A percentile compares a stretch with the other conserved stretches of the same genome.
phyloP scores from a whole-genome alignment of 2,888 invertebrate species.

The Agrotis puta region DNA sequence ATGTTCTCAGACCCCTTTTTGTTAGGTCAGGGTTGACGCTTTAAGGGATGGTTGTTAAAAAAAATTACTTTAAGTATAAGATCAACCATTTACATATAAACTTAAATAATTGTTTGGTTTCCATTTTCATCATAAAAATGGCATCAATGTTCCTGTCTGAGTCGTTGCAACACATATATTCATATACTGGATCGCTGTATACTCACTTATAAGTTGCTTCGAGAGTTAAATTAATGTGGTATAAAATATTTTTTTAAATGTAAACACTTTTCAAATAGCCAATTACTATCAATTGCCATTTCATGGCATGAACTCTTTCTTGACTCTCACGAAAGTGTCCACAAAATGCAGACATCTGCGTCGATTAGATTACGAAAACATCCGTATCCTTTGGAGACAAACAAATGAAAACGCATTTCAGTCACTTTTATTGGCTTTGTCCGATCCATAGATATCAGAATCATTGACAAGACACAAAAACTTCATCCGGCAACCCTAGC shows the following conservation, averaged over 20 bases:
- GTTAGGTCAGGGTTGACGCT: constrained; percentile 54
- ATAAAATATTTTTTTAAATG: too few relatives aligned
- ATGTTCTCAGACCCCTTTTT: constrained; percentile 75
- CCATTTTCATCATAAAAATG: too few relatives aligned
- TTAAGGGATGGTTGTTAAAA: background rate
- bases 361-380: constrained; percentile 13
- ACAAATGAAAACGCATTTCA: constrained; percentile 58
- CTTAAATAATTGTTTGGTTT: too few relatives aligned
- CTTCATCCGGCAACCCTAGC: constrained; percentile 64
- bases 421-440: constrained; percentile 66
- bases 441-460: constrained; percentile 69
- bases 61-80: background rate
- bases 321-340: background rate
- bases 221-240: too few relatives aligned
- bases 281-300: background rate
- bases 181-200: too few relatives aligned
- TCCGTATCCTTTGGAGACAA: constrained; percentile 39
- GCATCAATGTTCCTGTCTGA: too few relatives aligned
- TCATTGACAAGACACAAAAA: constrained; percentile 66
- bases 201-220: too few relatives aligned
- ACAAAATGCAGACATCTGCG: constrained; percentile 10
- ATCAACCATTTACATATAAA: background rate
- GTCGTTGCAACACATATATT: too few relatives aligned
- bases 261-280: too few relatives aligned
- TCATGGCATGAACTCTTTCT: background rate